Base-by-base conservation (phyloP, 2,113 vertebrate genomes). In the Phyllopteryx taeniolatus region DNA sequence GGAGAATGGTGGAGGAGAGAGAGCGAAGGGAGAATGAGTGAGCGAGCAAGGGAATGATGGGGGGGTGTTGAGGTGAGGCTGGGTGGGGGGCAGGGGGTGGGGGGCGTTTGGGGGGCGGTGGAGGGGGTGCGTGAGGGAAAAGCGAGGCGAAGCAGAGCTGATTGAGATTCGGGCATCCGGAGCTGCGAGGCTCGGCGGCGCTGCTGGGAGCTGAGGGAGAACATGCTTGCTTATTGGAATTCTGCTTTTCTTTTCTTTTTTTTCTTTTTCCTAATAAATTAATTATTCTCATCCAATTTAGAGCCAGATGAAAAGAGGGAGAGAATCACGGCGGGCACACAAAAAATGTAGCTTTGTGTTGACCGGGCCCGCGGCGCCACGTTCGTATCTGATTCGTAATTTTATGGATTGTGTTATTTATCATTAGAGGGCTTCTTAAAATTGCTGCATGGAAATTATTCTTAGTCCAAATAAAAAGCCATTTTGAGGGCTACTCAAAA, bases 281-380 rank as follows among this genome's bases (percentile, higher is more conserved):
- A 87, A 89, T 89, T 89, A 87, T 87, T 88, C 86, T 87, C 88
- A 83, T 87, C 87, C 88, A 90, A 91, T 89, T 89, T 90, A 89
- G 86, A 76, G 76, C 78, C 82, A 88, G 87, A 88, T 89, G 87
- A 88, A 90, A 88, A 88, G 86, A 83, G 79, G n/a, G n/a, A 61
- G n/a, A 79, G 83, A 85, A 80, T 77, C 42, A 80, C 83, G 79
- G 35, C 4, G 35, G 35, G 79, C 69, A 3, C 83, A 86, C 80
- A 61, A 63, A 85, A 88, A 86, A 89, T 88, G 83, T 82, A 84
- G 86, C 82, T 85, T 87, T 82, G 82, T 89, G 87, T 87, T 90
- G 86, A 90, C 89, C 85, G 22, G 74, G 73, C 71, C 77, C 17
- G 68, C 53, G 57, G 76, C 35, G 46, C 31, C 84, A 74, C 66